A percentile compares a stretch with the other conserved stretches of the same genome.
Evolutionary conservation across 2,113 vertebrate genomes (phyloP).

Genomic region (Microcebus jonahi): DNA sequence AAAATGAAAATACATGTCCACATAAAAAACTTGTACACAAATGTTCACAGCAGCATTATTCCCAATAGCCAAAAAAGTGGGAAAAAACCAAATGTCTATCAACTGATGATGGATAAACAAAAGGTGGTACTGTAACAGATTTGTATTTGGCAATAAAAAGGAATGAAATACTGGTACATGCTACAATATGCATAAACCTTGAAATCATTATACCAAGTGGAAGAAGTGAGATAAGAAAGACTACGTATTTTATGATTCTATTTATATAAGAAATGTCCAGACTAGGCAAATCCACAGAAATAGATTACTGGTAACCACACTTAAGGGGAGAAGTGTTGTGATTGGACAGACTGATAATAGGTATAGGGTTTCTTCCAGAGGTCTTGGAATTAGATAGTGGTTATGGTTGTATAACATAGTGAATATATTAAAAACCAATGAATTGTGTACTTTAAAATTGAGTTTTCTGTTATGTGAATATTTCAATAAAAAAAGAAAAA

Average conservation of each 20-base stretch:
- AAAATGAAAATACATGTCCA: conserved; percentile 1
- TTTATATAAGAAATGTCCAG: not conserved
- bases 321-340: not conserved
- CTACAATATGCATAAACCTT: not conserved
- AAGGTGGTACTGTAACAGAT: not conserved
- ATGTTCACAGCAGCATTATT: not conserved
- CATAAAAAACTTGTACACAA: not conserved
- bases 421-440: not conserved
- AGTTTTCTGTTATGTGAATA: not conserved
- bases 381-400: not conserved
- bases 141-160: not conserved
- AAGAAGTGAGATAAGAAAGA: not conserved
- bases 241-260: not conserved
- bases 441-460: not conserved
- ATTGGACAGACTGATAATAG: not conserved
- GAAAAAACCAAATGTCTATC: not conserved
- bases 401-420: not conserved
- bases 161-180: not conserved
- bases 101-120: not conserved
- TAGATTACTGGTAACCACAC: not conserved
- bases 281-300: not conserved
- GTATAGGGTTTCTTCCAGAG: not conserved
- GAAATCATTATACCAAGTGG: not conserved
- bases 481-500: conserved; percentile 8
- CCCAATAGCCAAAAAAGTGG: not conserved